These are phyloP conservation scores for Agriopis leucophaearia DNA, from an alignment of 2,888 invertebrate genomes.

Conservation along the genomic window DNA sequence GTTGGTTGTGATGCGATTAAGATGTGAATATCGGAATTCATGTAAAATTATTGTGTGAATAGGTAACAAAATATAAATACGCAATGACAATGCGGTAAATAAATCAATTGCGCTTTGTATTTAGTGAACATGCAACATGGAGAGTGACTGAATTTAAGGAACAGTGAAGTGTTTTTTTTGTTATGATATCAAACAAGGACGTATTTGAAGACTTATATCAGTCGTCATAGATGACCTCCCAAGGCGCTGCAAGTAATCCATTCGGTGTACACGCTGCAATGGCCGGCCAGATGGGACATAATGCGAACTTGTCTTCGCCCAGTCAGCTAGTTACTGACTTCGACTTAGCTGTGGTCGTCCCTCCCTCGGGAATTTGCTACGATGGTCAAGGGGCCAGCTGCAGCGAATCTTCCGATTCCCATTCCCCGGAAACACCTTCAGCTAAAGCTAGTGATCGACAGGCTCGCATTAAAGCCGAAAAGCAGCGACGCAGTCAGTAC, in stretches of 20 bases:
- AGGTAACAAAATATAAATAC: background rate
- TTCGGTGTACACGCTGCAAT: slow-evolving; percentile 63
- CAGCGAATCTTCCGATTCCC: slow-evolving; percentile 78
- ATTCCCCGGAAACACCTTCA: slow-evolving; percentile 72
- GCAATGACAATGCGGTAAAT: slow-evolving; percentile 18
- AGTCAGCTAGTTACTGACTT: slow-evolving; percentile 57
- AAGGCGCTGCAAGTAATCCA: slow-evolving; percentile 61
- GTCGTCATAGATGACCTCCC: slow-evolving; percentile 68
- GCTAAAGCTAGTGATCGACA: slow-evolving; percentile 90
- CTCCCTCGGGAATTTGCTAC: slow-evolving; percentile 57
- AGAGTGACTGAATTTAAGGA: slow-evolving; percentile 14
- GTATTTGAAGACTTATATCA: slow-evolving; percentile 54
- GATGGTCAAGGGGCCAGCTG: slow-evolving; percentile 62
- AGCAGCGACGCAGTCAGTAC: slow-evolving; percentile 95
- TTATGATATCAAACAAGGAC: slow-evolving; percentile 63
- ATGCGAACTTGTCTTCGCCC: slow-evolving; percentile 35
- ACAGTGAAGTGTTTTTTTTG: slow-evolving; percentile 53
- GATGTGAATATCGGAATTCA: slow-evolving; percentile 12
- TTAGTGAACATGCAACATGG: slow-evolving; percentile 13
- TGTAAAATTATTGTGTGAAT: slow-evolving; percentile 9
- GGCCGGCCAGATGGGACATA: slow-evolving; percentile 58
- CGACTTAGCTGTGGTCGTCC: slow-evolving; percentile 63
- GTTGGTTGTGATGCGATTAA: slow-evolving; percentile 29
- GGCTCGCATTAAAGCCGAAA: slow-evolving; percentile 95
- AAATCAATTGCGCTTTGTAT: background rate